phyloP scores from a whole-genome alignment of 1,140 invertebrate genomes.

The Panonychus citri region DNA sequence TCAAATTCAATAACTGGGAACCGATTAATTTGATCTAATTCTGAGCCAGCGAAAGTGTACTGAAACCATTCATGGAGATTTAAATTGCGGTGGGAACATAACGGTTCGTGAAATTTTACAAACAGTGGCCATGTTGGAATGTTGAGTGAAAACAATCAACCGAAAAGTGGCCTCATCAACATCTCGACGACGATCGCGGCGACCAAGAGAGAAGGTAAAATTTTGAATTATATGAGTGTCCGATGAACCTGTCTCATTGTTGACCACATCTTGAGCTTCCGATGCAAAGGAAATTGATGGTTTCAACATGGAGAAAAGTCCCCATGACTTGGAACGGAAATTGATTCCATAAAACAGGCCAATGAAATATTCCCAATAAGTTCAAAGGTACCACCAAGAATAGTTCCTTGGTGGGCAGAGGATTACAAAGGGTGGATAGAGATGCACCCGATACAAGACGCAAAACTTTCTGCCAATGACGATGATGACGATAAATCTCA shows the following conservation, averaged over 20 bases:
- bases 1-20: constrained; percentile 7
- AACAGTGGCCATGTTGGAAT: constrained; percentile 35
- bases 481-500: constrained; percentile 37
- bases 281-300: constrained; percentile 85
- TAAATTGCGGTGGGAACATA: constrained; percentile 77
- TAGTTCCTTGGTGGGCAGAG: constrained; percentile 44
- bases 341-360: constrained; percentile 93
- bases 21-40: constrained; percentile 41
- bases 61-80: constrained; percentile 86
- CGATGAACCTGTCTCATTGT: constrained; percentile 27
- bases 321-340: constrained; percentile 90
- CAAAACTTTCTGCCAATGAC: constrained; percentile 70
- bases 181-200: constrained; percentile 8
- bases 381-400: constrained; percentile 78
- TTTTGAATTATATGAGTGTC: constrained; percentile 30
- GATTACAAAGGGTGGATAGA: constrained; percentile 43
- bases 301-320: constrained; percentile 75
- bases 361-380: constrained; percentile 74
- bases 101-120: constrained; percentile 70
- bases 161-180: not conserved
- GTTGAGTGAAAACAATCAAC: constrained; percentile 21
- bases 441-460: constrained; percentile 44
- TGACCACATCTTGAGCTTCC: constrained; percentile 57
- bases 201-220: constrained; percentile 63
- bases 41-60: constrained; percentile 76